Evolutionary conservation across 2,888 invertebrate species (phyloP), one percentile per base, ranked within the genome.

Genomic region (Calliphora vomitoria): DNA sequence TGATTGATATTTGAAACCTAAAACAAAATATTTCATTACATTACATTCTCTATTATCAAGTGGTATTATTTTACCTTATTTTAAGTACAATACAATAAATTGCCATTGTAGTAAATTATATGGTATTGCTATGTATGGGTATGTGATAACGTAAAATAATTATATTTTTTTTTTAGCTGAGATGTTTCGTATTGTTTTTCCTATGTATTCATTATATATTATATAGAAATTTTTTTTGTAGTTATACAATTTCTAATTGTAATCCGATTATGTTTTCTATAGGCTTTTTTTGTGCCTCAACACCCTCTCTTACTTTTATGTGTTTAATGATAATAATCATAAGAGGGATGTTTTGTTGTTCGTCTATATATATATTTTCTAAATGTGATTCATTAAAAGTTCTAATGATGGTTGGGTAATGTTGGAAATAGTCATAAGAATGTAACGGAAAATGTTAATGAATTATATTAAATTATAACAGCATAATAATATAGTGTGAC

Each of bases 201-300:
- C 25, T 31, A 31, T 25, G 8, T 60, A 13, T 20, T 58, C 25
- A 10, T 4, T 11, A 25, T 25, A 13, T 58, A 20, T 72, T 31
- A 18, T 35, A 6, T 72, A 55, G n/a, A 20, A 31, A 50, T 25
- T 64, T 76, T n/a, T 64, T 18, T 50, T 76, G 44, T 47, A 35
- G 25, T 50, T 76, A 66, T 50, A 53, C 15, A 76, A 76, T 76
- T 50, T 53, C 25, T 53, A 20, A 64, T 76, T 64, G 53, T 76
- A 76, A 76, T 76, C 76, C 76, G 64, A 76, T 76, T 76, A 66
- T 50, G 8, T 76, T 44, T 20, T 53, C 38, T 11, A 13, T 64
- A 50, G 35, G 50, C 18, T 47, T 31, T 25, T 74, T n/a, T 31
- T 68, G n/a, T 55, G 38, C 64, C 38, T n/a, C n/a, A 62, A 62